phyloP scores from a whole-genome alignment of 2,797 vertebrate genomes.

The Rhadinocentrus ornatus region DNA sequence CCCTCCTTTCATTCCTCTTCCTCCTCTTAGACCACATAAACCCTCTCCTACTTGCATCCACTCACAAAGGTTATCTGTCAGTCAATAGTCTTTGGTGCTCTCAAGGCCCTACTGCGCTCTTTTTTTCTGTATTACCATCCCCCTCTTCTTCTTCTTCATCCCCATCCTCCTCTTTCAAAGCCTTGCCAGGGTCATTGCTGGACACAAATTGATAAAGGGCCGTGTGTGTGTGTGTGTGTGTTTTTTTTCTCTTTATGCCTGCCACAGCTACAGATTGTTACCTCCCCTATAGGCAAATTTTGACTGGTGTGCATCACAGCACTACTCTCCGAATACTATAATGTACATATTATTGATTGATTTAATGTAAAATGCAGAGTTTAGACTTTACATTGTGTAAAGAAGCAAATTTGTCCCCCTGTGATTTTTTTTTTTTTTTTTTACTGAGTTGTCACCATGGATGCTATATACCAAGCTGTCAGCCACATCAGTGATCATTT shows the following conservation, averaged over 20 bases:
- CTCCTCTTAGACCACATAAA: conserved; percentile 47
- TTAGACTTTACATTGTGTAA: conserved; percentile 22
- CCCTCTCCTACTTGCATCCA: conserved; percentile 54
- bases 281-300: conserved; percentile 7
- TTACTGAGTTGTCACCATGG: conserved; percentile 36
- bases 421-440: conserved; percentile 32
- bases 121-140: conserved; percentile 43
- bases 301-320: conserved; percentile 22
- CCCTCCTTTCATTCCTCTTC: conserved; percentile 28
- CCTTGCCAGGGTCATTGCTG: conserved; percentile 55
- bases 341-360: conserved; percentile 42
- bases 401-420: conserved; percentile 21
- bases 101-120: conserved; percentile 46
- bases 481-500: conserved; percentile 49
- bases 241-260: neutral
- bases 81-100: conserved; percentile 74
- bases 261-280: conserved; percentile 14
- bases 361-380: conserved; percentile 35
- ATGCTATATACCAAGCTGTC: conserved; percentile 40
- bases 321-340: conserved; percentile 7
- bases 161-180: conserved; percentile 24
- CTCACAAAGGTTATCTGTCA: conserved; percentile 73
- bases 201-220: conserved; percentile 57
- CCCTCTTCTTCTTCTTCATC: conserved; percentile 2
- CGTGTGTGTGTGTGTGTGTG: conserved; percentile 20